Percentiles rank a stretch among this genome's conserved stretches.
phyloP scores from a whole-genome alignment of 1,140 invertebrate species.

The Drosophila tani region DNA sequence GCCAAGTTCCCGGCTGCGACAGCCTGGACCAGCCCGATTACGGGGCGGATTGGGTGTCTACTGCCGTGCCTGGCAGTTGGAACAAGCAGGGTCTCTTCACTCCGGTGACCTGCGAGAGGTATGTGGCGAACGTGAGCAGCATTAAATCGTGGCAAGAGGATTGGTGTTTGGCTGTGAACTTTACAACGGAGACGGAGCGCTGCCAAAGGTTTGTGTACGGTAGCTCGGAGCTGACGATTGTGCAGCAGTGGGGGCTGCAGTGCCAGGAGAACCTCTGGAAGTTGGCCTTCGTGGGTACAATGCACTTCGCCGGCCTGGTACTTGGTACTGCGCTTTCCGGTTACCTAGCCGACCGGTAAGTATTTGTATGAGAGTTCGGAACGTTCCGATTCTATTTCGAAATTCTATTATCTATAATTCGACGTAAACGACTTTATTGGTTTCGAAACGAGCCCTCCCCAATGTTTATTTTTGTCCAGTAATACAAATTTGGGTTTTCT shows the following conservation, averaged over 20 bases:
- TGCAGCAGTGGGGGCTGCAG: conserved; percentile 87
- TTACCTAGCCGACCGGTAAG: conserved; percentile 87
- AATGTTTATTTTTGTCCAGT: not conserved
- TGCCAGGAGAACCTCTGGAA: conserved; percentile 88
- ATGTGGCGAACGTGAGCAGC: conserved; percentile 27
- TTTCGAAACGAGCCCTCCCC: not conserved
- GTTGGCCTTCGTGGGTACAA: conserved; percentile 87
- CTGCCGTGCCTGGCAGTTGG: conserved; percentile 84
- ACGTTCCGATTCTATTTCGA: no score
- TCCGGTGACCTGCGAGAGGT: conserved; percentile 67
- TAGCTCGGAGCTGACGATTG: conserved; percentile 86
- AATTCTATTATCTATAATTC: no score
- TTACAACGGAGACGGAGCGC: conserved; percentile 57
- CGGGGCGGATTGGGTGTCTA: conserved; percentile 83
- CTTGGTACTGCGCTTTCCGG: conserved; percentile 87
- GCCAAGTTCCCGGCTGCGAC: conserved; percentile 86
- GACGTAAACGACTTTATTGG: no score
- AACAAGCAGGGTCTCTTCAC: conserved; percentile 68
- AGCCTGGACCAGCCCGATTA: conserved; percentile 67
- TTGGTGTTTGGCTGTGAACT: conserved; percentile 75
- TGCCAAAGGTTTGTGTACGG: conserved; percentile 86
- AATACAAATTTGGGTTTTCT: conserved; percentile 11
- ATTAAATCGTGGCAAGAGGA: not conserved
- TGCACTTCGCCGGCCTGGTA: conserved; percentile 88
- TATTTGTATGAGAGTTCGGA: not conserved